Percentiles rank a stretch among this genome's conserved stretches.
Evolutionary conservation across 35 echinoderm and acorn worm genomes (phyloP).

Genomic region (Diadema setosum): DNA sequence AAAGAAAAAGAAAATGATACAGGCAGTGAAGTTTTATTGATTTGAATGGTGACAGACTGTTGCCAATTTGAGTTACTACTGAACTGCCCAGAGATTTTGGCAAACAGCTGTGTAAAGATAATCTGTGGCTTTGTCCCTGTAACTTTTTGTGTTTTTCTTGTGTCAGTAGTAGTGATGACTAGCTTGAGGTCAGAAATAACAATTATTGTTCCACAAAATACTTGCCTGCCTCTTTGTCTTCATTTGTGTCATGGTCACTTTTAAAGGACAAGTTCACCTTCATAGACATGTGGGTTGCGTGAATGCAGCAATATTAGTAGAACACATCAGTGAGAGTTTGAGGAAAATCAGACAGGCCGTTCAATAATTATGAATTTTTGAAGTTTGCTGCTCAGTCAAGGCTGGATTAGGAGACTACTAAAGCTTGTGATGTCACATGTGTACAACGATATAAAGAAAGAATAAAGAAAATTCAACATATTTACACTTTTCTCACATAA

Average conservation of each 20-base stretch:
- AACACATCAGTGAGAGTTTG: too few species aligned
- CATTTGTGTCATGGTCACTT: not conserved
- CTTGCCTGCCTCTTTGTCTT: not conserved
- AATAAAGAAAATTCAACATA: too few species aligned
- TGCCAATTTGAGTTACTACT: not conserved
- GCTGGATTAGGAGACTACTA: too few species aligned
- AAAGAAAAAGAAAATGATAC: not conserved
- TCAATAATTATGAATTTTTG: too few species aligned
- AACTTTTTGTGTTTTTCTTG: not conserved
- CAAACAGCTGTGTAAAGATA: conserved; percentile 10
- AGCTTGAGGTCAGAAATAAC: not conserved
- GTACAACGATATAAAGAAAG: too few species aligned
- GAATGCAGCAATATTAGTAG: too few species aligned
- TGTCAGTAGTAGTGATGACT: conserved; percentile 1
- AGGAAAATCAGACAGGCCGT: too few species aligned
- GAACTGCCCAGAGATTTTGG: not conserved
- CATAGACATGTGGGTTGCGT: too few species aligned
- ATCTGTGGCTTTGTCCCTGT: not conserved
- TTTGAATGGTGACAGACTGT: not conserved
- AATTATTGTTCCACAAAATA: conserved; percentile 7
- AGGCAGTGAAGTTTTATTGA: not conserved
- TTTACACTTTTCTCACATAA: too few species aligned
- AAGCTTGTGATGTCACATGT: too few species aligned
- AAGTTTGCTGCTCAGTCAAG: too few species aligned
- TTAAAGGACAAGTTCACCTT: too few species aligned